phyloP scores from a whole-genome alignment of 2,888 invertebrate species.

The Autographa pulchrina region DNA sequence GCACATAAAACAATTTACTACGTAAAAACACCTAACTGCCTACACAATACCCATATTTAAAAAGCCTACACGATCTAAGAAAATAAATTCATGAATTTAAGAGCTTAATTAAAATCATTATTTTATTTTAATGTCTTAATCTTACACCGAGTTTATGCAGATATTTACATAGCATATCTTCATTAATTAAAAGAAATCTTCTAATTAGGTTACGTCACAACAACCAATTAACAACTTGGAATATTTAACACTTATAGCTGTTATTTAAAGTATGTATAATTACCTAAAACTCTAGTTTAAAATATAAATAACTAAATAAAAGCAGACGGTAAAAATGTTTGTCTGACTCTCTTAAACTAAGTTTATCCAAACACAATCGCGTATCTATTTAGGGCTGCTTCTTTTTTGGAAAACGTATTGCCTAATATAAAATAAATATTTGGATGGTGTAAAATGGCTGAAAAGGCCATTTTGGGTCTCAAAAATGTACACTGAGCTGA shows the following conservation, averaged over 20 bases:
- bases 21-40: background rate
- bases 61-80: background rate
- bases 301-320: slow-evolving; percentile 22
- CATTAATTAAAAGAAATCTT: background rate
- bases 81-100: background rate
- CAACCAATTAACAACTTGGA: background rate
- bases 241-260: background rate
- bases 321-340: slow-evolving; percentile 28
- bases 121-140: background rate
- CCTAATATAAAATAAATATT: too few species aligned
- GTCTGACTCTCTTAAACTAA: slow-evolving; percentile 6
- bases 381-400: slow-evolving; percentile 7
- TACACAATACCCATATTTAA: background rate
- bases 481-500: too few species aligned
- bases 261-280: slow-evolving; percentile 10
- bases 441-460: too few species aligned
- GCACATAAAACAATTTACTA: too few species aligned
- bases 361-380: slow-evolving; percentile 22
- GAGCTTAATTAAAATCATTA: background rate
- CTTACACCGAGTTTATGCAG: background rate
- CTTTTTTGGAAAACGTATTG: background rate
- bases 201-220: background rate
- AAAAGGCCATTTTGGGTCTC: too few species aligned
- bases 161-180: background rate
- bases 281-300: slow-evolving; percentile 5